Evolutionary conservation across 2,113 vertebrate species (phyloP).

Genomic region (Ranitomeya variabilis): DNA sequence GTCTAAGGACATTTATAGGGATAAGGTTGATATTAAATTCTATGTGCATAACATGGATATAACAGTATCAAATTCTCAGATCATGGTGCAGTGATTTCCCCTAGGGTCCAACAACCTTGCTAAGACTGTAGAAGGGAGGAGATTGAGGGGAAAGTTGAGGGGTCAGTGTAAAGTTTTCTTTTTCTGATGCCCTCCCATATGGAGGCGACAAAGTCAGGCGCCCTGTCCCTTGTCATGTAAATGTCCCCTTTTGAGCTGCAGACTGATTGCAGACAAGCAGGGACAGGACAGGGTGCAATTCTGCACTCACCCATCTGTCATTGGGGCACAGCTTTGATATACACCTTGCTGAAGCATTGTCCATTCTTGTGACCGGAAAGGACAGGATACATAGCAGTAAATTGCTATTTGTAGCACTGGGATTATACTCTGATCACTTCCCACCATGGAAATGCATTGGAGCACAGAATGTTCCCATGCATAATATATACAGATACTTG

Average conservation of each 20-base stretch:
- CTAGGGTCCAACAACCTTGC: neutral
- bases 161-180: conserved; percentile 58
- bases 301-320: conserved; percentile 63
- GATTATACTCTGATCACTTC: neutral
- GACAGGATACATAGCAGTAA: conserved; percentile 62
- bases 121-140: conserved; percentile 16
- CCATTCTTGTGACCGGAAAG: conserved; percentile 58
- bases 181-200: conserved; percentile 61
- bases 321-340: conserved; percentile 67
- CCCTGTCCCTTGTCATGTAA: conserved; percentile 70
- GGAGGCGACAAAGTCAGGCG: conserved; percentile 62
- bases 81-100: neutral
- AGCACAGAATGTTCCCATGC: too few relatives aligned
- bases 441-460: neutral
- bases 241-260: conserved; percentile 59
- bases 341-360: conserved; percentile 63
- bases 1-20: neutral
- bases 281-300: conserved; percentile 55
- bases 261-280: conserved; percentile 52
- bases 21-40: too few relatives aligned
- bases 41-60: too few relatives aligned
- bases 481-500: too few relatives aligned
- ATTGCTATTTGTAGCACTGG: conserved; percentile 66
- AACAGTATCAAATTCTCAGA: too few relatives aligned
- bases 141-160: conserved; percentile 1